Conservation (phyloP, 1,140 invertebrate genomes). For the Epicauta chinensis region DNA sequence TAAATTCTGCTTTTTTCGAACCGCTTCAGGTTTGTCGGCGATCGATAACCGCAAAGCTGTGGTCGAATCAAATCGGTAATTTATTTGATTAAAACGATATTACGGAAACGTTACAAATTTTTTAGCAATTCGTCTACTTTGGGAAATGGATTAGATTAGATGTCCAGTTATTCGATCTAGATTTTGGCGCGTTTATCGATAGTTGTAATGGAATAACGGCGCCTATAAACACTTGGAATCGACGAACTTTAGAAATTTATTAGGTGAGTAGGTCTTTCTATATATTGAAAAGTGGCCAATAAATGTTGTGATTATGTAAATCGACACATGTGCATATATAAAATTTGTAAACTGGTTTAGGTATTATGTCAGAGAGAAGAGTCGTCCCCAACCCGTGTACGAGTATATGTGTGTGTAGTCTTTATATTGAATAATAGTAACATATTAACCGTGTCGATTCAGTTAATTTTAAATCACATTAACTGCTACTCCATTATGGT, state of each 20-base stretch:
- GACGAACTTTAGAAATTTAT: too few species aligned
- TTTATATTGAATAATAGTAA: too few species aligned
- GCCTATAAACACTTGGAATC: too few species aligned
- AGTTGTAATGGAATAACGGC: too few species aligned
- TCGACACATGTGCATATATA: conserved; percentile 1
- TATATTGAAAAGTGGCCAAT: background rate
- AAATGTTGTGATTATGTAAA: background rate
- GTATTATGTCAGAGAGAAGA: conserved; percentile 26
- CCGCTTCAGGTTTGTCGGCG: too few species aligned
- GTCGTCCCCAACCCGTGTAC: conserved; percentile 10
- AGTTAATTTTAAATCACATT: conserved; percentile 21
- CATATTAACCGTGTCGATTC: conserved; percentile 24
- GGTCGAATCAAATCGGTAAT: too few species aligned
- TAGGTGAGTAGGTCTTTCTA: too few species aligned
- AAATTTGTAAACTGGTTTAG: conserved; percentile 31
- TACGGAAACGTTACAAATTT: too few species aligned
- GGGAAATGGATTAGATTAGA: background rate
- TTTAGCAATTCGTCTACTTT: too few species aligned
- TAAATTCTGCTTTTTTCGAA: too few species aligned
- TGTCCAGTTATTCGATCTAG: background rate
- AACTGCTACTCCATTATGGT: conserved; percentile 12
- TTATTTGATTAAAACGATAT: too few species aligned
- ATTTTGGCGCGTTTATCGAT: background rate
- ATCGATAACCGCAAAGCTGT: too few species aligned
- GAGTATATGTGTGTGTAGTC: conserved; percentile 24